Base-by-base conservation (phyloP, 2,113 vertebrate species). In the Merops nubicus region DNA sequence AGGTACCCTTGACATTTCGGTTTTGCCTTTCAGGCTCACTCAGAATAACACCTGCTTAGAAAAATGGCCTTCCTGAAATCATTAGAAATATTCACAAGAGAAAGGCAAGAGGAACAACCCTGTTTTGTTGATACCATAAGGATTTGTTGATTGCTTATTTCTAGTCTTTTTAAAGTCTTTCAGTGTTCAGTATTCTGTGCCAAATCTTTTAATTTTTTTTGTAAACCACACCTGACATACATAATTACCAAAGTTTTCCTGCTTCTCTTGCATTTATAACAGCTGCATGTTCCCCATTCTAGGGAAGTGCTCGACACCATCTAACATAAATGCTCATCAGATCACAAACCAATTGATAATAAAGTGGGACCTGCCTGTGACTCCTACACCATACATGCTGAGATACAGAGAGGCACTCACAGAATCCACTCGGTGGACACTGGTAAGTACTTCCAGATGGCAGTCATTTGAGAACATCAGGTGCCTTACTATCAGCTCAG, bases 291-390 rank as follows among this genome's bases (percentile, higher is more conserved):
- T 78, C 15, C 40, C 15, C 50, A 85, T 93, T 96, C 88, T 79
- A 97, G 97, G 80, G 43, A 97, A 94, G 48, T 96, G 97, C 38
- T 63, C 53, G 43, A 73, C 87, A 77, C 81, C 94, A 19, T 79
- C 68, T 80, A 91, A 81, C 21, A 74, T 97, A 93, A 91, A 56
- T 12, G 85, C 84, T 83, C 28, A 96, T 34, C 96, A 97, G 89
- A 93, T 95, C 54, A 53, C 51, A 94, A 81, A 86, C 23, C 67
- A 76, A 8, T 8, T 97, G 74, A 82, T 91, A 79, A 63, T 97
- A 56, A 85, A 77, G 29, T 97, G 97, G 96, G 84, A 95, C 23
- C 33, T 45, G 26, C 62, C 93, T n/a, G 21, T 31, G 45, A 65
- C 16, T 59, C 33, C 72, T 56, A 47, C 28, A 23, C 4, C 8